These are phyloP conservation scores for Phylloscopus trochilus DNA, from an alignment of 2,113 vertebrate genomes.

Conservation along the genomic window DNA sequence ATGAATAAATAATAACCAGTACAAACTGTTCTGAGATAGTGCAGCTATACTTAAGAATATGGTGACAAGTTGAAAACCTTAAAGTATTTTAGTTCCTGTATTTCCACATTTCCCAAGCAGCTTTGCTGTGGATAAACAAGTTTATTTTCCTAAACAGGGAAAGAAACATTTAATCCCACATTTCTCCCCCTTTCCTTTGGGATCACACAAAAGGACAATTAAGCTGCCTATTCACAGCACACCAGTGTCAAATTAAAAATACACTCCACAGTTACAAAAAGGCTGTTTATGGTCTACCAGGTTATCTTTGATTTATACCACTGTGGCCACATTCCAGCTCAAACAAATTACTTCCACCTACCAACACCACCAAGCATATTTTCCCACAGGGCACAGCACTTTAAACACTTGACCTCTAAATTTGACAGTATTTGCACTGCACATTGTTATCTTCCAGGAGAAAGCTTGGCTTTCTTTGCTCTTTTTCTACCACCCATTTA, in stretches of 20 bases:
- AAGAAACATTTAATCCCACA: not conserved
- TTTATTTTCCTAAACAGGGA: not conserved
- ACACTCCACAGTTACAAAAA: not conserved
- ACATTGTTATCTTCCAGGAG: not conserved
- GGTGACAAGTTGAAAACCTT: not conserved
- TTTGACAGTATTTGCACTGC: not conserved
- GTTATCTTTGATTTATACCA: not conserved
- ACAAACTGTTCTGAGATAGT: not conserved
- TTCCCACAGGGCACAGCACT: not conserved
- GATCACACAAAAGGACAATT: not conserved
- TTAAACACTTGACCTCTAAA: not conserved
- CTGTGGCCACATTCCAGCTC: not conserved
- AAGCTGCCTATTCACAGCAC: not conserved
- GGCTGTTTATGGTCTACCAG: not conserved
- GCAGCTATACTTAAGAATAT: rapidly evolving
- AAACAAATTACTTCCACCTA: constrained; percentile 15
- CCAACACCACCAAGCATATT: not conserved
- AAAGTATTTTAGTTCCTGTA: rapidly evolving
- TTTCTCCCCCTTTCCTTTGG: not conserved
- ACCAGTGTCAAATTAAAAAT: not conserved
- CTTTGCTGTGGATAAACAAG: not conserved
- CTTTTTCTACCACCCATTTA: not conserved
- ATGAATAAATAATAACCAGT: not conserved
- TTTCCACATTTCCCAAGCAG: not conserved
- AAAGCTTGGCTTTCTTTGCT: not conserved